Percentiles rank a stretch among this genome's conserved stretches.
Evolutionary conservation across 2,113 vertebrate genomes (phyloP).

Genomic region (Nothoprocta perdicaria): DNA sequence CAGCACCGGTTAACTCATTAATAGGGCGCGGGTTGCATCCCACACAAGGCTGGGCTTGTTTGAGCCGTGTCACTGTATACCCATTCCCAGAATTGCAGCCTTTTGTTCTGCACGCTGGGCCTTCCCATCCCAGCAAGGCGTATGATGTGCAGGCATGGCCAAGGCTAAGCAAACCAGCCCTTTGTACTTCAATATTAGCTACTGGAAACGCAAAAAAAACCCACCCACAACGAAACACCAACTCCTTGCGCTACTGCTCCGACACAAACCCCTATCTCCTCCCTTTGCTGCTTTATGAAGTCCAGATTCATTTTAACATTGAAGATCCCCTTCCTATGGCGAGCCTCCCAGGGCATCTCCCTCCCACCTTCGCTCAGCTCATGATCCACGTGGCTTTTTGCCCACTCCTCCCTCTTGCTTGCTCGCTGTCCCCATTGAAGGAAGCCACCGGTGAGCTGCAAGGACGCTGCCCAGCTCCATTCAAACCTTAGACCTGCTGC

Average conservation of each 20-base stretch:
- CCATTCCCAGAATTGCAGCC: constrained; percentile 29
- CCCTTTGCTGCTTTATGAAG: neutral
- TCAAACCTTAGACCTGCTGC: neutral
- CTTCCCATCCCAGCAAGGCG: neutral
- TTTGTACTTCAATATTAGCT: neutral
- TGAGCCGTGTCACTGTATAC: neutral
- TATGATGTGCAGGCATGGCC: neutral
- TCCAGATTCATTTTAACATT: neutral
- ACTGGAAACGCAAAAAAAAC: too few relatives aligned
- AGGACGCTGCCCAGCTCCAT: neutral
- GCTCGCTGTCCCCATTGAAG: neutral
- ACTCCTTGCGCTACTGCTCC: neutral
- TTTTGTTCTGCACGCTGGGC: constrained; percentile 8
- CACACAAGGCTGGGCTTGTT: constrained; percentile 54
- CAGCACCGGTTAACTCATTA: constrained; percentile 27
- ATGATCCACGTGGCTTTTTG: neutral
- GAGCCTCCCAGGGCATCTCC: constrained; percentile 7
- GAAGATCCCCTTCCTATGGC: neutral
- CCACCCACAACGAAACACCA: too few relatives aligned
- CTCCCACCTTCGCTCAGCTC: neutral
- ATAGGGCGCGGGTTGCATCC: constrained; percentile 17
- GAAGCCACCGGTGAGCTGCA: neutral
- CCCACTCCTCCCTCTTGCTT: neutral
- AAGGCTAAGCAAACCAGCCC: neutral
- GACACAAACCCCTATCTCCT: neutral